A percentile compares a stretch with the other conserved stretches of the same genome.
These are phyloP conservation scores for Origma solitaria DNA, from an alignment of 2,113 vertebrate genomes.

Conservation along the genomic window DNA sequence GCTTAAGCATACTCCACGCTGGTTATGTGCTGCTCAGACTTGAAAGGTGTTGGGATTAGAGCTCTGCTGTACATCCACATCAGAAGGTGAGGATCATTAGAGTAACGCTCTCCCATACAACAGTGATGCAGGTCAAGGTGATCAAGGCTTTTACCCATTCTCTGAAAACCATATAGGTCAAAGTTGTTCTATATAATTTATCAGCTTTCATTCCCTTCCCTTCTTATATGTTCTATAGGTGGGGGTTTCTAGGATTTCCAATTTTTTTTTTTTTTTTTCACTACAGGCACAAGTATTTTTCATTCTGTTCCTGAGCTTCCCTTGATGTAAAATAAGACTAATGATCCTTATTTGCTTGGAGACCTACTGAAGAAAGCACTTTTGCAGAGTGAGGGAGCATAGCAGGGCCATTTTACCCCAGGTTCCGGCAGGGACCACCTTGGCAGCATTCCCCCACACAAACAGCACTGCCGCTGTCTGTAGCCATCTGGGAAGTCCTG, in stretches of 20 bases:
- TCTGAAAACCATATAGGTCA: conserved; percentile 29
- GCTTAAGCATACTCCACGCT: background rate
- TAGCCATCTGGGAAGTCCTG: background rate
- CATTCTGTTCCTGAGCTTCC: background rate
- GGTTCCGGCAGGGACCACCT: background rate
- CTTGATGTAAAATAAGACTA: background rate
- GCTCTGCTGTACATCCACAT: conserved; percentile 19
- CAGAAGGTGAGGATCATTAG: conserved; percentile 28
- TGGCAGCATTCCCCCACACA: background rate
- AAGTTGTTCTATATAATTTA: background rate
- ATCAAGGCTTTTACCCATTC: conserved; percentile 26
- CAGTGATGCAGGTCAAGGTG: conserved; percentile 23
- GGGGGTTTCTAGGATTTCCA: background rate
- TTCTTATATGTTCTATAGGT: background rate
- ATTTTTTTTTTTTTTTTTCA: background rate
- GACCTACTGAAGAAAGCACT: background rate
- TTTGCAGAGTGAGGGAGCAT: background rate
- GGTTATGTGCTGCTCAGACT: conserved; percentile 21
- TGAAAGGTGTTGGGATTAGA: conserved; percentile 47
- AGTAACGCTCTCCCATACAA: background rate
- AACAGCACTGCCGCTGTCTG: background rate
- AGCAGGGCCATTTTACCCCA: background rate
- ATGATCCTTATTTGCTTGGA: background rate
- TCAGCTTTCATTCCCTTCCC: conserved; percentile 4
- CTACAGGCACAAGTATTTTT: background rate